phyloP scores from a whole-genome alignment of 1,140 invertebrate genomes.

The Drosophila hydei region DNA sequence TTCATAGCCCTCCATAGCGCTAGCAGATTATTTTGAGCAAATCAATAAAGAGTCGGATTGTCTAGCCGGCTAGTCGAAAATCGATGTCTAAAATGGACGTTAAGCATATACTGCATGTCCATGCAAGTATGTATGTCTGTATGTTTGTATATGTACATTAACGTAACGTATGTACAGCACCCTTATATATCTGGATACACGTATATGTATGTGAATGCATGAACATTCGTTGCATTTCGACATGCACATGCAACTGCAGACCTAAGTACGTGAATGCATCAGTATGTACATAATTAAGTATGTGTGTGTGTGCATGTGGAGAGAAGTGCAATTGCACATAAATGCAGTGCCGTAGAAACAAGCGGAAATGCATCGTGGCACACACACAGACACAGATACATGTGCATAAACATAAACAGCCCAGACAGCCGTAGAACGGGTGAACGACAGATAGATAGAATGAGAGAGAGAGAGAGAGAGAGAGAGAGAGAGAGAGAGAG shows the following conservation, averaged over 20 bases:
- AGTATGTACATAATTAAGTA: slow-evolving; percentile 4
- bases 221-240: slow-evolving; percentile 2
- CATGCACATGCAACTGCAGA: not conserved
- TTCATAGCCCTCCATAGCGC: too few species aligned
- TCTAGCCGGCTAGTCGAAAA: slow-evolving; percentile 11
- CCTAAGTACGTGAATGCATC: slow-evolving; percentile 5
- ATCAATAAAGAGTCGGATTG: slow-evolving; percentile 9
- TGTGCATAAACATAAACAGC: slow-evolving; percentile 45
- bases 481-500: not conserved
- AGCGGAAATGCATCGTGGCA: slow-evolving; percentile 66
- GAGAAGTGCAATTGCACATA: slow-evolving; percentile 33
- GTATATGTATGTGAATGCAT: slow-evolving; percentile 1
- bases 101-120: not conserved
- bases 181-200: slow-evolving; percentile 1
- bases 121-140: too few species aligned
- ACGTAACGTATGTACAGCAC: not conserved
- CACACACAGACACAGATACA: slow-evolving; percentile 9
- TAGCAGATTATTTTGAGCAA: too few species aligned
- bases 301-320: slow-evolving; percentile 5
- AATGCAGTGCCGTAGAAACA: slow-evolving; percentile 50
- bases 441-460: slow-evolving; percentile 11
- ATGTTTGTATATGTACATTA: slow-evolving; percentile 1
- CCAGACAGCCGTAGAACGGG: slow-evolving; percentile 48
- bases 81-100: slow-evolving; percentile 4
- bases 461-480: slow-evolving; percentile 1